Evolutionary conservation across 2,797 vertebrate genomes (phyloP).

Genomic region (Todus mexicanus): DNA sequence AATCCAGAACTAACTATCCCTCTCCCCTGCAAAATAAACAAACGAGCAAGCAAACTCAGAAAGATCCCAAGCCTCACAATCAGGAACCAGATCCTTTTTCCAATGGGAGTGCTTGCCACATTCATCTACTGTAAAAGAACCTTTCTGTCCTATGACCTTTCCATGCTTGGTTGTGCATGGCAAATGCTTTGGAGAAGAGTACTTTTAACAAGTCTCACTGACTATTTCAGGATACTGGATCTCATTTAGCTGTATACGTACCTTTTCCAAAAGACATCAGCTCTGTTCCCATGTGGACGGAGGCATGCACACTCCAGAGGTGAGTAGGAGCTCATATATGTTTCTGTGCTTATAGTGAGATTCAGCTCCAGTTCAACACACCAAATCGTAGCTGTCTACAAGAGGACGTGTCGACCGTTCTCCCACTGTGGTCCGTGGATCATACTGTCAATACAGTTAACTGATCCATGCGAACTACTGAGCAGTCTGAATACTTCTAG

Average conservation of each 20-base stretch:
- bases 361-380: neutral
- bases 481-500: neutral
- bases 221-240: neutral
- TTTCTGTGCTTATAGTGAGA: neutral
- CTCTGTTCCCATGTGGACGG: neutral
- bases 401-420: neutral
- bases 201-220: neutral
- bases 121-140: accelerated
- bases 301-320: neutral
- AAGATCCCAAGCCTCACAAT: neutral
- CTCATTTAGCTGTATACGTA: neutral
- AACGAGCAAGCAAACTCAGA: neutral
- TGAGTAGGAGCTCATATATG: accelerated
- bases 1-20: neutral
- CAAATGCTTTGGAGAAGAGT: neutral
- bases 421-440: neutral
- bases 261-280: neutral
- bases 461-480: neutral
- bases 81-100: neutral
- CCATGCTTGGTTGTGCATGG: no score
- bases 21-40: neutral
- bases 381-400: neutral
- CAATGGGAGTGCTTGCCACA: neutral
- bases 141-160: neutral
- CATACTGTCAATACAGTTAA: neutral